Conservation (phyloP, 2,888 invertebrate species). For the Hermaeophaga mercurialis region DNA sequence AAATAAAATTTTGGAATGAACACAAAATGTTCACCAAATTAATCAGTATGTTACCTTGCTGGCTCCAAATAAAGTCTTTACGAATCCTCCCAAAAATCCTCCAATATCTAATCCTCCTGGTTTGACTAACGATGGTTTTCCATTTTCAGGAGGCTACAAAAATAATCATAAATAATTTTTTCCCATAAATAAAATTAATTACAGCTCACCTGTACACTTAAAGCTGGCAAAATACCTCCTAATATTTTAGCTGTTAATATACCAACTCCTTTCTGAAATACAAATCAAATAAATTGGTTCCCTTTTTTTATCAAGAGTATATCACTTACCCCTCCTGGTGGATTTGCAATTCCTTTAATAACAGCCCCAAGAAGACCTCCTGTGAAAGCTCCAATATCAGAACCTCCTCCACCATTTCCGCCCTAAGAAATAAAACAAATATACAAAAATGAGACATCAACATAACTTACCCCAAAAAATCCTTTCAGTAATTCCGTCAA, state of each 20-base stretch:
- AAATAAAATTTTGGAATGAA: no score
- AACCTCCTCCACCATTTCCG: slow-evolving; percentile 53
- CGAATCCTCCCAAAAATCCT: slow-evolving; percentile 48
- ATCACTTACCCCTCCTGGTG: slow-evolving; percentile 53
- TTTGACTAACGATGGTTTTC: slow-evolving; percentile 25
- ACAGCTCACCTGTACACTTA: slow-evolving; percentile 55
- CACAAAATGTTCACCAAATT: no score
- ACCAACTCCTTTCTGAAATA: slow-evolving; percentile 56
- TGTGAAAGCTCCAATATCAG: slow-evolving; percentile 56
- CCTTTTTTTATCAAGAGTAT: neutral
- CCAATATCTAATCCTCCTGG: slow-evolving; percentile 45
- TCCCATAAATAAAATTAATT: neutral
- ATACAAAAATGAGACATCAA: no score
- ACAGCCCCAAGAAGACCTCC: slow-evolving; percentile 55
- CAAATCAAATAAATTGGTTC: slow-evolving; percentile 12
- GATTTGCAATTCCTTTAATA: slow-evolving; percentile 54
- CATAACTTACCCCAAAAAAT: slow-evolving; percentile 54
- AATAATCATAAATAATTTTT: neutral
- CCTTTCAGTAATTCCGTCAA: slow-evolving; percentile 53
- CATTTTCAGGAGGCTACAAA: slow-evolving; percentile 14
- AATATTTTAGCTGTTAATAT: slow-evolving; percentile 53
- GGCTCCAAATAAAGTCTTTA: slow-evolving; percentile 43
- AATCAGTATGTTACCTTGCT: slow-evolving; percentile 37
- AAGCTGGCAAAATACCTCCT: slow-evolving; percentile 53
- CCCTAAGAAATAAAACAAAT: no score